Evolutionary conservation across 2,888 invertebrate genomes (phyloP).

Genomic region (Ormyrus nitidulus): DNA sequence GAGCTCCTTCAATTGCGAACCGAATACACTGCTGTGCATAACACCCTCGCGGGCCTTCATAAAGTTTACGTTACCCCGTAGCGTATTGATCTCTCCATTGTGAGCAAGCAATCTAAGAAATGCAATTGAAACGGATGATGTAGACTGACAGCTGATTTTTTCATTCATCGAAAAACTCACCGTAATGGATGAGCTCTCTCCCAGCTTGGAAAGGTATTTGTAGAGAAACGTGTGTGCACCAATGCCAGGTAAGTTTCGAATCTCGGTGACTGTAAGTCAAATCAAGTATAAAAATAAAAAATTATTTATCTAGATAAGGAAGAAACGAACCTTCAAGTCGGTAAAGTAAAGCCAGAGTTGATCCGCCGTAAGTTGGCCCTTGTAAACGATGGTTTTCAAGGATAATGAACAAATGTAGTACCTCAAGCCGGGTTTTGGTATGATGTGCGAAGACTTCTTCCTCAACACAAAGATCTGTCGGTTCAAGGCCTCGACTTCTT

Average conservation of each 20-base stretch:
- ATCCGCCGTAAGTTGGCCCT: constrained; percentile 96
- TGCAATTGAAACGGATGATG: background rate
- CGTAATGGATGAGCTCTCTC: constrained; percentile 98
- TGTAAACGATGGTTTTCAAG: constrained; percentile 93
- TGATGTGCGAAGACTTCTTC: constrained; percentile 93
- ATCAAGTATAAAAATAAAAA: constrained; percentile 34
- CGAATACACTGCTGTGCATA: constrained; percentile 91
- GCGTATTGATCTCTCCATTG: constrained; percentile 99
- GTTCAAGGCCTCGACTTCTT: constrained; percentile 79
- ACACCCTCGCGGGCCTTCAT: constrained; percentile 99
- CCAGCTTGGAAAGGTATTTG: constrained; percentile 99
- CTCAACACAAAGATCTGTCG: constrained; percentile 93
- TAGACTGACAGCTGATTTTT: background rate
- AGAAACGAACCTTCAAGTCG: constrained; percentile 77
- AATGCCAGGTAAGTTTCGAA: constrained; percentile 97
- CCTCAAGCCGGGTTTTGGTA: constrained; percentile 89
- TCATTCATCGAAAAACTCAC: constrained; percentile 74
- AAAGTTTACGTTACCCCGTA: constrained; percentile 97
- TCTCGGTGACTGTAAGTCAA: constrained; percentile 82
- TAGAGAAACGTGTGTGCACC: constrained; percentile 98
- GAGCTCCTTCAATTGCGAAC: constrained; percentile 89
- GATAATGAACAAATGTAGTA: constrained; percentile 98
- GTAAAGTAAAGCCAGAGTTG: constrained; percentile 90
- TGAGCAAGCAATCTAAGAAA: constrained; percentile 89
- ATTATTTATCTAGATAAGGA: constrained; percentile 6